Base-by-base conservation (phyloP, 2,888 invertebrate species). In the Drosophila infuscata region DNA sequence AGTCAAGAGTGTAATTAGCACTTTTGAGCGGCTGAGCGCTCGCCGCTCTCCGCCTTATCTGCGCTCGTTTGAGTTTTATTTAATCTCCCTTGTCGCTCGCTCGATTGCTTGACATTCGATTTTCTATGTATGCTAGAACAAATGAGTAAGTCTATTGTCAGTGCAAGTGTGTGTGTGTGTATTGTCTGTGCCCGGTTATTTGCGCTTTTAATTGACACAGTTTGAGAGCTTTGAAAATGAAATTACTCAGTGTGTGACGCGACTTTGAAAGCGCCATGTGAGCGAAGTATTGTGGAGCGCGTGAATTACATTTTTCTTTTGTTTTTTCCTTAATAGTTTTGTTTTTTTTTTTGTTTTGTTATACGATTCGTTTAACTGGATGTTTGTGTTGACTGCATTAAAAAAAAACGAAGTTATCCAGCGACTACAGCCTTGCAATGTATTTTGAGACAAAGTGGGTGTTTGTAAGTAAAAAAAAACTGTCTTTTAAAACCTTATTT, bases 391-490 rank as follows among this genome's bases (percentile, higher is more conserved):
- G 20, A 67, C 35, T 35, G 53, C 33, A 20, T 41, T 20, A 17
- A 30, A 36, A 61, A 54, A 38, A 25, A 32, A 43, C 11, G 62
- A 32, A 36, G n/a, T 49, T 41, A 41, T 36, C 32, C 30, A 32
- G 38, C 38, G 20, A 54, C 41, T 29, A 60, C 46, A 58, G 53
- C 36, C 59, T 54, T 46, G 58, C 57, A 62, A 92, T 92, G 92
- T 92, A 76, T 72, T 92, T 83, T 65, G 76, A 90, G 56, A 92
- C 92, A 49, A 91, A 91, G 56, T 92, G 92, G 92, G 86, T 91
- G 61, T 92, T 92, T 86, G 92, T 92, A 89, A 92, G 92, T 92
- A 84, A 62, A 64, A 66, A 41, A n/a, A 32, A 41, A 29, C 7
- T 6, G 49, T 36, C 38, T 51, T 43, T 35, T 17, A 20, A 36